Base-by-base conservation (phyloP, 2,797 vertebrate genomes). In the Lophotriccus pileatus region DNA sequence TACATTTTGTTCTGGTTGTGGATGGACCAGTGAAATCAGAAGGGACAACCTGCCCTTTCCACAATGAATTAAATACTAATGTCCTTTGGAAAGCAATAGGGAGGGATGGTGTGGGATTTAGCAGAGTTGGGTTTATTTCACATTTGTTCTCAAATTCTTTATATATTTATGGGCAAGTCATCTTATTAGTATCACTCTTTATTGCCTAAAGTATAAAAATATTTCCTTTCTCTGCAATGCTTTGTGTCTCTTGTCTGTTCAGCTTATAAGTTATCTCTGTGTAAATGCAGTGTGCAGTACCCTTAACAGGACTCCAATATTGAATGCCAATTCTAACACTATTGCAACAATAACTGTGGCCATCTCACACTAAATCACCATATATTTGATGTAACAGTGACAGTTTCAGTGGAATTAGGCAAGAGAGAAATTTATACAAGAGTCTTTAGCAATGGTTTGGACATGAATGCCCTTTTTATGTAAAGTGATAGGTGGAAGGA, bases 381-480 rank as follows among this genome's bases (percentile, higher is more conserved):
- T 82, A 24, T 80, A 89, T 72, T 87, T 93, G 83, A 95, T 91
- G 83, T 41, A 89, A 52, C 83, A 68, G 75, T 67, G 81, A 92
- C 87, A 91, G 66, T 86, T 90, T 80, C 77, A 72, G 47, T 53
- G 78, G 87, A 95, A 84, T 96, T 83, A 84, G 75, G 44, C 6
- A 34, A 87, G 79, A 52, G 37, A 89, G 85, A 84, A 81, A 62
- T 83, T 92, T 95, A 80, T 92, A 95, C 88, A 80, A n/a, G 83
- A 82, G 43, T 72, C 58, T 95, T 92, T 85, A 94, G 88, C 64
- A 74, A 66, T 62, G 74, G 60, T 94, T 96, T 90, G 89, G 74
- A 94, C 50, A 87, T 91, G 90, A 96, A 96, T 91, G 87, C n/a
- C 60, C 70, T 84, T 95, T 96, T 94, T 84, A 88, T 76, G 89